Conservation (phyloP, 2,113 vertebrate genomes). For the Ceyx margarethae region DNA sequence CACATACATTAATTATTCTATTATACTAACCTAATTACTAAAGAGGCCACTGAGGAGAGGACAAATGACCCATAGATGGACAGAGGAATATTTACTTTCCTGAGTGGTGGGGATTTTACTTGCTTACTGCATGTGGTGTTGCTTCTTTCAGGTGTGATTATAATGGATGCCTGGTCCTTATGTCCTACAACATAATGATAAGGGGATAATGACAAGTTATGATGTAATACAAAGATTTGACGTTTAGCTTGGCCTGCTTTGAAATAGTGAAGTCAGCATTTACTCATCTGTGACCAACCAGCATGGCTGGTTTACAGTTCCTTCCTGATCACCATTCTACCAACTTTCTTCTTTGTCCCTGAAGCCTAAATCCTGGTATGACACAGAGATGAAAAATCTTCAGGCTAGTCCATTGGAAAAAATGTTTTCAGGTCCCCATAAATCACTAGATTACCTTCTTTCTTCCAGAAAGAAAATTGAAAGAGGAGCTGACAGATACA, state of each 20-base stretch:
- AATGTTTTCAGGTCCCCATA: not conserved
- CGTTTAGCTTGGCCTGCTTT: not conserved
- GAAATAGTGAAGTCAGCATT: not conserved
- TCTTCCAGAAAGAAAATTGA: not conserved
- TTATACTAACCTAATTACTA: not conserved
- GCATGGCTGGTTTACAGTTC: not conserved
- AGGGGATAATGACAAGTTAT: not conserved
- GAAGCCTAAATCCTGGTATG: not conserved
- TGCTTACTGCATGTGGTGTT: not conserved
- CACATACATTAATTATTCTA: not conserved
- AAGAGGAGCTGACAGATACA: not conserved
- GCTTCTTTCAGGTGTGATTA: not conserved
- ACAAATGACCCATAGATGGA: not conserved
- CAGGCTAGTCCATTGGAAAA: not conserved
- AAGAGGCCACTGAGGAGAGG: not conserved
- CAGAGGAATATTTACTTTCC: not conserved
- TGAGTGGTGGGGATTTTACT: not conserved
- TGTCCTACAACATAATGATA: not conserved
- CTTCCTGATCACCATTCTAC: not conserved
- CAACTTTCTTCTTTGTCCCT: not conserved
- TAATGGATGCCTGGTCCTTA: not conserved
- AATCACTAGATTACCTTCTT: not conserved
- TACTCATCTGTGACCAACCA: not conserved
- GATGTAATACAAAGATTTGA: not conserved
- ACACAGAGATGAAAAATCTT: not conserved